Base-by-base conservation (phyloP, 2,888 invertebrate genomes). In the Thelaira solivaga region DNA sequence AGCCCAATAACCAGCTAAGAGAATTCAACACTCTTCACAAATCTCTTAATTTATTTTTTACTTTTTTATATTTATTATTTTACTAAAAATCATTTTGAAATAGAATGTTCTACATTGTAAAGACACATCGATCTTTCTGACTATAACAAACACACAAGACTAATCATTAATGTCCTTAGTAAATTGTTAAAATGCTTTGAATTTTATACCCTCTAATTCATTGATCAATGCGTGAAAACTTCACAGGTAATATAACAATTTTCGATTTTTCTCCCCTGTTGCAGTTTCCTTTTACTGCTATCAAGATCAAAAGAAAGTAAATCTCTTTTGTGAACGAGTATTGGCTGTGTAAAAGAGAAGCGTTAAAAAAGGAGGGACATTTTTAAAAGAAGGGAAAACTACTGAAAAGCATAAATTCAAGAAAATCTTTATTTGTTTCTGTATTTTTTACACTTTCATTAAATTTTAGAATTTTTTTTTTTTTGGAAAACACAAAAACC, bases 331-430 rank as follows among this genome's bases (percentile, higher is more conserved):
- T 55, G 7, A 26, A n/a, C n/a, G 26, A 5, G 26, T 26, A 11
- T n/a, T 45, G 11, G 20, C 10, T 2, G 8, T n/a, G 49, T 31
- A 61, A 79, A 67, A 13, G 55, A 49, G 68, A 64, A 64, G 69
- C 76, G 80, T 65, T 53, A 73, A 80, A 76, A 69, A 59, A 65
- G 80, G 76, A 80, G 80, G 73, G 65, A 67, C 57, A 41, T 26
- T 59, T 53, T 62, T 26, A 31, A 7, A 41, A 31, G 47, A 36
- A 62, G 45, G 26, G 47, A 36, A 69, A 22, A 45, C 8, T 10
- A 29, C 49, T 53, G 26, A 64, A 69, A 41, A 49, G 36, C 13
- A 7, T 2, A 16, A 13, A 16, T 18, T 36, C 16, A 22, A 0
- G 13, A 24, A 20, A 24, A 29, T 47, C 41, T 26, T 45, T 55